These are phyloP conservation scores for Oasisia sp. DNA, from an alignment of 2,888 invertebrate species.

Conservation along the genomic window DNA sequence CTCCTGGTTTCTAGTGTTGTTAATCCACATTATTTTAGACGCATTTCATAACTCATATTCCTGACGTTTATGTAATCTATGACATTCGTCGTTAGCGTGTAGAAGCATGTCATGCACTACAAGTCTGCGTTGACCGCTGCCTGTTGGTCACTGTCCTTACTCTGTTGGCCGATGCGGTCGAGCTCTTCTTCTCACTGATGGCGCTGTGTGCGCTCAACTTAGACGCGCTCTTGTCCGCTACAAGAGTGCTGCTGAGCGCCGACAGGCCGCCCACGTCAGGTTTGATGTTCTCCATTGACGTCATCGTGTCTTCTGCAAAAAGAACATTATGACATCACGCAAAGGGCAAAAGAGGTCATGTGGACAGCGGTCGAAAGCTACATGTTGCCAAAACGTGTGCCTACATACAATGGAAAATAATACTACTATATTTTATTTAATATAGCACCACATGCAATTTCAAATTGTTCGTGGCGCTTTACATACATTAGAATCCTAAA, in stretches of 20 bases:
- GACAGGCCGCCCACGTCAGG: neutral
- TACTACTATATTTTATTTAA: too few species aligned
- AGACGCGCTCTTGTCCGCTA: neutral
- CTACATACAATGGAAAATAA: too few species aligned
- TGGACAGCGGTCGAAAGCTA: neutral
- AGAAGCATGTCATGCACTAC: neutral
- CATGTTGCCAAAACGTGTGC: too few species aligned
- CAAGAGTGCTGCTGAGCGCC: neutral
- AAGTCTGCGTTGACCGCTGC: neutral
- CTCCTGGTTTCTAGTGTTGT: too few species aligned
- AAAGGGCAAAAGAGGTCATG: neutral
- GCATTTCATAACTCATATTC: too few species aligned
- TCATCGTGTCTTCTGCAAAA: neutral
- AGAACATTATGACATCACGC: neutral
- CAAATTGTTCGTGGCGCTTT: too few species aligned
- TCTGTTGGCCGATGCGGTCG: neutral
- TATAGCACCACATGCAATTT: too few species aligned
- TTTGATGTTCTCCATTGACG: neutral
- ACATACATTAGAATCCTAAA: too few species aligned
- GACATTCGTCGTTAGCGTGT: neutral
- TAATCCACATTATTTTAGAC: too few species aligned
- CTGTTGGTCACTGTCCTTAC: neutral
- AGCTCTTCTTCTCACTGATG: neutral
- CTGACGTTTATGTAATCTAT: neutral
- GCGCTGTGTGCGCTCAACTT: neutral